These are phyloP conservation scores for Bergia puertoricense DNA, from an alignment of 92 coral and sea anemone species.

Conservation along the genomic window DNA sequence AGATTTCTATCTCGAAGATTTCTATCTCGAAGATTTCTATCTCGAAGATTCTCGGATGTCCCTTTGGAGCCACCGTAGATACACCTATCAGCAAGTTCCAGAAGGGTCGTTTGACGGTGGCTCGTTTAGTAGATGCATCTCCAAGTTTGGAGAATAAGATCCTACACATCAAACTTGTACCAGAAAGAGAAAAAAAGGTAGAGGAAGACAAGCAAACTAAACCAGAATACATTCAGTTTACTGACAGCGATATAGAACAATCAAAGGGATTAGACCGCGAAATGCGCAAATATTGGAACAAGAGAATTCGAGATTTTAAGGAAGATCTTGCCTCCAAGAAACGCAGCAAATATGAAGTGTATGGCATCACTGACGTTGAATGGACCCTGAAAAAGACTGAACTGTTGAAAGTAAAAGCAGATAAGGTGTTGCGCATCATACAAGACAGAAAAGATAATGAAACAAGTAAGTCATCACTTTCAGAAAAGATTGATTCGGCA, in stretches of 20 bases:
- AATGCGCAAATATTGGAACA: conserved; percentile 19
- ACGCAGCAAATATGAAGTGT: conserved; percentile 20
- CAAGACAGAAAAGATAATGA: background rate
- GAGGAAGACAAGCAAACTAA: too few relatives aligned
- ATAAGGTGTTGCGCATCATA: background rate
- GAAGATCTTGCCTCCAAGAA: conserved; percentile 9
- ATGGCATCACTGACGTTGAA: conserved; percentile 30
- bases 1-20: too few relatives aligned
- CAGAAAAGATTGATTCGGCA: background rate
- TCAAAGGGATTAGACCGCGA: conserved; percentile 7
- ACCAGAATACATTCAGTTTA: too few relatives aligned
- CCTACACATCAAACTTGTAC: too few relatives aligned
- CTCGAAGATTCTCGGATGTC: too few relatives aligned
- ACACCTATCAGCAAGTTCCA: too few relatives aligned
- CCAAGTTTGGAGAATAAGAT: too few relatives aligned
- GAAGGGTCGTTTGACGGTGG: too few relatives aligned
- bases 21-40: too few relatives aligned
- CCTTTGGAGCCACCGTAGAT: too few relatives aligned
- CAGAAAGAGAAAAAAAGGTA: too few relatives aligned
- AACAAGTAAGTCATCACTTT: background rate
- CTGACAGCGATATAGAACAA: background rate
- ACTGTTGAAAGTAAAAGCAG: conserved; percentile 10
- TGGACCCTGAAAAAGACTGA: conserved; percentile 1
- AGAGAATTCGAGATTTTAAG: conserved; percentile 5
- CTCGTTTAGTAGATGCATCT: too few relatives aligned